These are phyloP conservation scores for Thinocorus orbignyianus DNA, from an alignment of 2,113 vertebrate genomes.

Conservation along the genomic window DNA sequence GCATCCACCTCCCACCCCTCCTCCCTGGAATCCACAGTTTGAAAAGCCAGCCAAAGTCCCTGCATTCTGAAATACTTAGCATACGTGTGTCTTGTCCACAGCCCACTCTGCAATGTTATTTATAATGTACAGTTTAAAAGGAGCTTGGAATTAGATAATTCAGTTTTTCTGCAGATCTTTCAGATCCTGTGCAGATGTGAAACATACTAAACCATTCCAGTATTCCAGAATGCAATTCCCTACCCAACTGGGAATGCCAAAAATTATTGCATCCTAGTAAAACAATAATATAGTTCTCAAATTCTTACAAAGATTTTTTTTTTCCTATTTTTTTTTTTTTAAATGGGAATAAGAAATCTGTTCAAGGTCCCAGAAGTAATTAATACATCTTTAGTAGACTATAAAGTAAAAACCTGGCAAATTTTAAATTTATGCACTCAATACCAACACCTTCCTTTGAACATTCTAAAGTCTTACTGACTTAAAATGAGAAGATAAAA, in stretches of 20 bases:
- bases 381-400: neutral
- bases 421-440: neutral
- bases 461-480: neutral
- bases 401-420: neutral
- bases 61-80: neutral
- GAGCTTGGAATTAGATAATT: neutral
- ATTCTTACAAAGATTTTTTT: neutral
- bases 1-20: fast-evolving
- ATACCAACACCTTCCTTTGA: neutral
- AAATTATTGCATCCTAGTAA: neutral
- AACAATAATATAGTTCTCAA: neutral
- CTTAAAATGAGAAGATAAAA: neutral
- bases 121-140: neutral
- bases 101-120: neutral
- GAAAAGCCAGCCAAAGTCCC: neutral
- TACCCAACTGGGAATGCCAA: neutral
- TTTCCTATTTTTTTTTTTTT: too few relatives aligned
- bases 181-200: neutral
- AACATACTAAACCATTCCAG: neutral
- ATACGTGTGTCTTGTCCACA: neutral
- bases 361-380: neutral
- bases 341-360: neutral
- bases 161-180: neutral
- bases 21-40: neutral
- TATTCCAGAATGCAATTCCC: neutral